Evolutionary conservation across 2,888 invertebrate species (phyloP).

Genomic region (Lamellibrachia satsuma): DNA sequence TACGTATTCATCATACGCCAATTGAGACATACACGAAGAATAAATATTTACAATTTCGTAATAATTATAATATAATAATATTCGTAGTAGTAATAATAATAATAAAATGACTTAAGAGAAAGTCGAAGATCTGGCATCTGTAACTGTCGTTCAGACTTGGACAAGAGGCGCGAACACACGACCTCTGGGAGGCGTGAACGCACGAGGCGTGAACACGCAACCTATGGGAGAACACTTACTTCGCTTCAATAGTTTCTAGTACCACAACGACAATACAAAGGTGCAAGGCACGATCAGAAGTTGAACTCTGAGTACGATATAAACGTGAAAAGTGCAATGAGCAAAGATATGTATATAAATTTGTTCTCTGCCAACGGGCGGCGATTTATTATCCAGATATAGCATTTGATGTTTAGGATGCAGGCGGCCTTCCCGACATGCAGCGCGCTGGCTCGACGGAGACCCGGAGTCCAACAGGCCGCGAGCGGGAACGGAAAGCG

Average conservation of each 20-base stretch:
- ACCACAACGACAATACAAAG: not conserved
- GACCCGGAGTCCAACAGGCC: not conserved
- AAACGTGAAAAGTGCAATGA: not conserved
- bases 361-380: not conserved
- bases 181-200: not conserved
- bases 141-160: not conserved
- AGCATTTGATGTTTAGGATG: not conserved
- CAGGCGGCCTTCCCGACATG: not conserved
- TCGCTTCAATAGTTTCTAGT: not conserved
- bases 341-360: not conserved
- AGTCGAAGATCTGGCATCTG: not conserved
- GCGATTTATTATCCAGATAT: not conserved
- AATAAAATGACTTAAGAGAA: not conserved
- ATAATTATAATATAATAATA: not conserved
- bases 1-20: constrained; percentile 13
- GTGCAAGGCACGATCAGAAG: constrained; percentile 17
- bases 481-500: not conserved
- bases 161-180: not conserved
- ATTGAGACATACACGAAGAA: not conserved
- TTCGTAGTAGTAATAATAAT: not conserved
- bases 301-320: not conserved
- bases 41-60: constrained; percentile 17
- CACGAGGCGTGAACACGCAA: not conserved
- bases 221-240: not conserved
- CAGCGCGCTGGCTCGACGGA: constrained; percentile 1